phyloP scores from a whole-genome alignment of 92 coral and sea anemone genomes.

The Porites cylindrica region DNA sequence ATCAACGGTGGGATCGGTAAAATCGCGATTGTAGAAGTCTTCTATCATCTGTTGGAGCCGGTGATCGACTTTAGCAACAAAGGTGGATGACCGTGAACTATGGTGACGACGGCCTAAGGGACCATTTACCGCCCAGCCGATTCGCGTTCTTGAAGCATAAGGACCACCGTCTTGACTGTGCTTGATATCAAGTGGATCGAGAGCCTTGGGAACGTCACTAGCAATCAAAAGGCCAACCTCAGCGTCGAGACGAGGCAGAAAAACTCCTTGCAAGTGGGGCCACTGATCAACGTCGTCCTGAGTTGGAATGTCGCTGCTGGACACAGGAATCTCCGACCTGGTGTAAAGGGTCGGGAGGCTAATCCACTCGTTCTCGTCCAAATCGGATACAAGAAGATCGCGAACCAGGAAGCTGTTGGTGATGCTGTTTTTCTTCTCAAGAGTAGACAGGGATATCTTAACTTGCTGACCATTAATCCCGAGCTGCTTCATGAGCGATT shows the following conservation, averaged over 20 bases:
- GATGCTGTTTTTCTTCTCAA: constrained; percentile 23
- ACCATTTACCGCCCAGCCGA: constrained; percentile 65
- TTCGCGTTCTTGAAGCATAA: constrained; percentile 40
- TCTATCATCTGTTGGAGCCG: constrained; percentile 48
- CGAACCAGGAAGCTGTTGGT: constrained; percentile 15
- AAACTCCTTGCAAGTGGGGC: constrained; percentile 56
- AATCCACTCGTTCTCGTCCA: constrained; percentile 54
- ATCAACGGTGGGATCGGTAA: constrained; percentile 47
- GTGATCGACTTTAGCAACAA: constrained; percentile 45
- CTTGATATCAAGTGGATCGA: constrained; percentile 54
- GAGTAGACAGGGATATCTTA: constrained; percentile 45
- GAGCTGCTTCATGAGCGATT: constrained; percentile 39
- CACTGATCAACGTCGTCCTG: constrained; percentile 65
- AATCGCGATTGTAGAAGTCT: constrained; percentile 49
- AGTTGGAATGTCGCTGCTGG: constrained; percentile 46
- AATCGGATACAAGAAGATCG: constrained; percentile 35
- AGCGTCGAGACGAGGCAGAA: constrained; percentile 35
- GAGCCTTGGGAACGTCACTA: constrained; percentile 52
- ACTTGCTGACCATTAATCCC: constrained; percentile 37
- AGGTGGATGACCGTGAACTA: constrained; percentile 20
- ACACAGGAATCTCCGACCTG: constrained; percentile 44
- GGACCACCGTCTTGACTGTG: constrained; percentile 61
- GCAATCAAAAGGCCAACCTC: constrained; percentile 58
- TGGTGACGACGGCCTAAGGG: constrained; percentile 35
- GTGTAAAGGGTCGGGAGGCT: constrained; percentile 41